Evolutionary conservation across 2,888 invertebrate species (phyloP).

Genomic region (Calameuta filiformis): DNA sequence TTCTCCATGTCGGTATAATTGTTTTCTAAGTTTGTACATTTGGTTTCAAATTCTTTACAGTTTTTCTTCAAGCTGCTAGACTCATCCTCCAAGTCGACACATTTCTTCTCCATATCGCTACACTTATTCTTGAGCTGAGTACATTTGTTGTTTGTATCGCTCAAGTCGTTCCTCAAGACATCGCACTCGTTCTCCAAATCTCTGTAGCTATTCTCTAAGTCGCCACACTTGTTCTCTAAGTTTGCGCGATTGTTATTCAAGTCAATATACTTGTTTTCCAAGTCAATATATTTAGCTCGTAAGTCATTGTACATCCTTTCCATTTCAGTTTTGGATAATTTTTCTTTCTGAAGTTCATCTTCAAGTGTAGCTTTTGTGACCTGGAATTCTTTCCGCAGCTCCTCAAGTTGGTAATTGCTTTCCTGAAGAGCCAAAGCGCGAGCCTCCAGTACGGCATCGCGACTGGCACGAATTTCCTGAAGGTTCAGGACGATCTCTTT

Average conservation of each 20-base stretch:
- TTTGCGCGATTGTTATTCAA: background rate
- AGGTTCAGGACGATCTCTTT: slow-evolving; percentile 48
- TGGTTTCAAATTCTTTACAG: slow-evolving; percentile 28
- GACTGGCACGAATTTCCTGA: slow-evolving; percentile 44
- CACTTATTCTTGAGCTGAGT: background rate
- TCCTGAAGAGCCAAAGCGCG: slow-evolving; percentile 46
- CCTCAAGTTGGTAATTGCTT: slow-evolving; percentile 30
- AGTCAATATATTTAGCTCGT: background rate
- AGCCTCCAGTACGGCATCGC: slow-evolving; percentile 41
- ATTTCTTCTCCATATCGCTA: background rate
- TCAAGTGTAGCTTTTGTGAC: background rate
- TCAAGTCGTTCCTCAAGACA: background rate
- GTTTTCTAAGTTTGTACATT: background rate
- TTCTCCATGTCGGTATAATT: background rate
- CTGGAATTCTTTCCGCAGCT: slow-evolving; percentile 29
- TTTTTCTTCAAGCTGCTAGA: slow-evolving; percentile 17
- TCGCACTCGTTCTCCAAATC: background rate
- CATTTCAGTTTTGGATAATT: background rate
- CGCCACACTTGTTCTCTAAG: background rate
- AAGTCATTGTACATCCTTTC: background rate
- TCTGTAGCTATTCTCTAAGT: background rate
- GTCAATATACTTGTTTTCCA: background rate
- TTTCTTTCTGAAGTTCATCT: background rate
- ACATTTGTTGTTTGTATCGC: background rate
- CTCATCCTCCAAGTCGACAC: too few relatives aligned